Conservation (phyloP, 2,888 invertebrate genomes). For the Orchesella flavescens region DNA sequence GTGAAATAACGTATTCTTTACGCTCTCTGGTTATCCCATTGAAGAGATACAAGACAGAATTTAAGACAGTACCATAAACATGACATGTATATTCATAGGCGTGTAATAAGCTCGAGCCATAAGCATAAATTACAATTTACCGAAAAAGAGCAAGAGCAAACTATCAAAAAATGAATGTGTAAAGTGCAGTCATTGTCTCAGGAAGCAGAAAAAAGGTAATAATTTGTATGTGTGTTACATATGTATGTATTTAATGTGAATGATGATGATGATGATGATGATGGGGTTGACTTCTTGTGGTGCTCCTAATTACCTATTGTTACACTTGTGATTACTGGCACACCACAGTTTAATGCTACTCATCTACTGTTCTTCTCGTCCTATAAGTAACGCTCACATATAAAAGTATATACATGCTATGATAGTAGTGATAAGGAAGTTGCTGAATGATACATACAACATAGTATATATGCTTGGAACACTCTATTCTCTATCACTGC, state of each 20-base stretch:
- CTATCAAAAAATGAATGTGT: constrained; percentile 51
- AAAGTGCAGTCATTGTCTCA: constrained; percentile 52
- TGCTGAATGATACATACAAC: background rate
- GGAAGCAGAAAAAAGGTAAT: constrained; percentile 19
- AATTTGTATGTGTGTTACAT: constrained; percentile 19
- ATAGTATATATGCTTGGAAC: background rate
- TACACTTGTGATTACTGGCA: constrained; percentile 63
- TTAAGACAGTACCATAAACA: constrained; percentile 21
- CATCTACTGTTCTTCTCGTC: constrained; percentile 27
- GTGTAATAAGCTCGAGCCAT: constrained; percentile 62
- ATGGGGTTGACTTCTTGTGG: constrained; percentile 64
- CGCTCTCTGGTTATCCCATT: constrained; percentile 48
- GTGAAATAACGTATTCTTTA: constrained; percentile 32
- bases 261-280: constrained; percentile 47
- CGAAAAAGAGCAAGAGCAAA: constrained; percentile 56
- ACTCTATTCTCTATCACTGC: background rate
- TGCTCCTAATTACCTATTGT: constrained; percentile 64
- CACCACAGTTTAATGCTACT: constrained; percentile 60
- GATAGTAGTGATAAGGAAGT: background rate
- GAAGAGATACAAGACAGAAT: background rate
- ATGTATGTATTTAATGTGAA: constrained; percentile 30
- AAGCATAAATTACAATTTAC: constrained; percentile 64
- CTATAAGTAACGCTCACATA: too few species aligned
- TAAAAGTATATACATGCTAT: too few species aligned
- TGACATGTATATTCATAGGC: constrained; percentile 64